These are phyloP conservation scores for Temnothorax nylanderi DNA, from an alignment of 1,140 invertebrate species.

Conservation along the genomic window DNA sequence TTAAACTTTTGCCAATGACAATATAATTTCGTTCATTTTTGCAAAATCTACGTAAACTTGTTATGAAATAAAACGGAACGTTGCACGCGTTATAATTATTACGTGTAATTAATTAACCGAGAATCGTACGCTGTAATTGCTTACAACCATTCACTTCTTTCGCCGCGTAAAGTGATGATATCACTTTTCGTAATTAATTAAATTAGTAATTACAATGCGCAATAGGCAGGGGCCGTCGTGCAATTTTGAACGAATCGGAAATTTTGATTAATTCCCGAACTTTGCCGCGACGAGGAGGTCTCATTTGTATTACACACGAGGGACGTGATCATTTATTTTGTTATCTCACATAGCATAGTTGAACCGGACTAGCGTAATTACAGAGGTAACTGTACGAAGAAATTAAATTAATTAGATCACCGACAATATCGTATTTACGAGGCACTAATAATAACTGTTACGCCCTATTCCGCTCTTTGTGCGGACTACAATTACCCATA, in stretches of 20 bases:
- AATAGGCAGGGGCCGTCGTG: slow-evolving; percentile 33
- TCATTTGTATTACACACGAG: slow-evolving; percentile 48
- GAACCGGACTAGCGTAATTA: slow-evolving; percentile 51
- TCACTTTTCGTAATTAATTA: slow-evolving; percentile 62
- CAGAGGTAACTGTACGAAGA: slow-evolving; percentile 40
- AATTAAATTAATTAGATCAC: slow-evolving; percentile 61
- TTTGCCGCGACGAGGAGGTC: slow-evolving; percentile 33
- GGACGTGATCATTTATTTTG: slow-evolving; percentile 54
- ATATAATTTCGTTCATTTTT: background rate
- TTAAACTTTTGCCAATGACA: slow-evolving; percentile 6
- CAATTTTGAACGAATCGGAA: slow-evolving; percentile 50
- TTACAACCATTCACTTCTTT: slow-evolving; percentile 49
- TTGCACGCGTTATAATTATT: slow-evolving; percentile 37
- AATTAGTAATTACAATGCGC: slow-evolving; percentile 56
- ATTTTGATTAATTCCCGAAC: slow-evolving; percentile 60
- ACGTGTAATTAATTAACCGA: slow-evolving; percentile 52
- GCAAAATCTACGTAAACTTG: background rate
- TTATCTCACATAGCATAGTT: slow-evolving; percentile 41
- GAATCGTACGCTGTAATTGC: slow-evolving; percentile 43
- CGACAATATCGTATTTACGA: slow-evolving; percentile 45
- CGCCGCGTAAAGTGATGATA: slow-evolving; percentile 29
- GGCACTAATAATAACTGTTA: slow-evolving; percentile 46
- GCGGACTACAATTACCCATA: slow-evolving; percentile 16
- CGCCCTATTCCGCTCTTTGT: slow-evolving; percentile 3
- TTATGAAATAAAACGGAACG: slow-evolving; percentile 29